phyloP scores from a whole-genome alignment of 1,140 invertebrate genomes.

The Lepidurus arcticus region DNA sequence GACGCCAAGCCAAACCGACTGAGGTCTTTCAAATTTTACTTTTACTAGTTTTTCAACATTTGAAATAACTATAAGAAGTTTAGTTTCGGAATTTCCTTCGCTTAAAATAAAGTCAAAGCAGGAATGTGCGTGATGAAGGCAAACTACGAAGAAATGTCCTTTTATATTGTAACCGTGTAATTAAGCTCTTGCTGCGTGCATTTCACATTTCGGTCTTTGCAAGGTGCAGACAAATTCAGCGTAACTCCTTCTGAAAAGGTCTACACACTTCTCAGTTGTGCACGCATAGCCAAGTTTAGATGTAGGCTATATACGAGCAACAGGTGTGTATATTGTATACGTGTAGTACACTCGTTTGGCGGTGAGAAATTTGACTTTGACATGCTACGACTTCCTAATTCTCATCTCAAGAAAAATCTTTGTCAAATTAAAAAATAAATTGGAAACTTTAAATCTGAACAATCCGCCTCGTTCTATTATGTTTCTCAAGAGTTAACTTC shows the following conservation, averaged over 20 bases:
- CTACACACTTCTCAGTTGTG: not conserved
- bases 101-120: not conserved
- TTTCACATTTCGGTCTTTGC: not conserved
- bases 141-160: not conserved
- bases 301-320: conserved; percentile 13
- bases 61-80: no score
- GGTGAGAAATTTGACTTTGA: conserved; percentile 4
- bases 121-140: not conserved
- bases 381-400: not conserved
- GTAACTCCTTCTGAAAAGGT: not conserved
- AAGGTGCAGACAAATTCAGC: conserved; percentile 7
- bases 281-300: not conserved
- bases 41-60: no score
- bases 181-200: not conserved
- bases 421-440: not conserved
- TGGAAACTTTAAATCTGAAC: not conserved
- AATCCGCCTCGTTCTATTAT: not conserved
- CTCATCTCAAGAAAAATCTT: not conserved
- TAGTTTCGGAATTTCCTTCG: no score
- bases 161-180: not conserved
- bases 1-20: no score
- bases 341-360: not conserved
- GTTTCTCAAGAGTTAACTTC: not conserved
- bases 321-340: not conserved
- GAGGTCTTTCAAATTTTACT: no score